These are phyloP conservation scores for Xanthia togata DNA, from an alignment of 2,888 invertebrate genomes.

Conservation along the genomic window DNA sequence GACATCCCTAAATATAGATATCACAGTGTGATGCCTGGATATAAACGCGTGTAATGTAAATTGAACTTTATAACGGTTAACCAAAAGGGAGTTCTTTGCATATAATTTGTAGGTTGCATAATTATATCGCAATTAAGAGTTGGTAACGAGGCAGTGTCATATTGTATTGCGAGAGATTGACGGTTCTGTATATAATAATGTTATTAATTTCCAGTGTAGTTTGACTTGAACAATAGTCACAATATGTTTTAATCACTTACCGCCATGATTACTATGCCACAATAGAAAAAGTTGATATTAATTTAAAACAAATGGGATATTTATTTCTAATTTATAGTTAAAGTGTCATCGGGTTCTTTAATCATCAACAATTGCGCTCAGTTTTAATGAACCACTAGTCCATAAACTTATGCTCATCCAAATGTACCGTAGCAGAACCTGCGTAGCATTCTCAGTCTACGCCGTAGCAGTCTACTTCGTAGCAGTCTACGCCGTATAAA, in stretches of 20 bases:
- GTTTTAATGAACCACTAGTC: background rate
- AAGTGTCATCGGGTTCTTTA: background rate
- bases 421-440: background rate
- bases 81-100: conserved; percentile 31
- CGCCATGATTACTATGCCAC: no score
- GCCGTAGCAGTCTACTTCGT: background rate
- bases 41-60: conserved; percentile 37
- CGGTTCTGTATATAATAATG: background rate
- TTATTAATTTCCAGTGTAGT: background rate
- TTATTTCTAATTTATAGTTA: background rate
- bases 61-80: conserved; percentile 34
- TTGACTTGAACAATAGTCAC: background rate
- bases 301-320: background rate
- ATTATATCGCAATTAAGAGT: conserved; percentile 36
- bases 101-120: conserved; percentile 26
- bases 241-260: background rate
- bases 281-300: background rate
- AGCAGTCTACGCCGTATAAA: conserved; percentile 15
- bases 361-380: background rate
- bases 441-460: conserved; percentile 13
- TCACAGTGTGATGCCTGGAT: background rate
- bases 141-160: conserved; percentile 13
- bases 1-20: conserved; percentile 34
- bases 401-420: background rate
- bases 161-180: conserved; percentile 7